Base-by-base conservation (phyloP, 2,888 invertebrate genomes). In the Volucella inflata region DNA sequence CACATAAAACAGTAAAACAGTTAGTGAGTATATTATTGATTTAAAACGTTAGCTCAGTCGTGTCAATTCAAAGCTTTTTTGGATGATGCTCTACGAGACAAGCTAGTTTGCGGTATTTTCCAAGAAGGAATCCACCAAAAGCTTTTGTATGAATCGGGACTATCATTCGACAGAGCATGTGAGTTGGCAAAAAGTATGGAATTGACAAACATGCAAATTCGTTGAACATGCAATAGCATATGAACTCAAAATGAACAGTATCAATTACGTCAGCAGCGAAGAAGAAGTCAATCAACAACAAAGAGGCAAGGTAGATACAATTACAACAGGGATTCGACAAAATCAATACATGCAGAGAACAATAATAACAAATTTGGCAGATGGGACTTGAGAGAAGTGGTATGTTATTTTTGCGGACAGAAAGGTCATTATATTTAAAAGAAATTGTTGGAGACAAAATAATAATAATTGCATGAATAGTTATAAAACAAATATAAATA, bases 151-250 rank as follows among this genome's bases (percentile, higher is more conserved):
- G 50, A 60, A 62, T 48, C 74, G 38, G 68, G 42, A 16, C 55
- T 80, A 3, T 70, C 59, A 50, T 81, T 75, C 55, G 72, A 78
- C 10, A 83, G 68, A n/a, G 64, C 83, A 38, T 65, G 67, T 42
- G 67, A 83, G 9, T 3, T 71, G 16, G 64, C 64, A 6, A 59
- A 57, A 71, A 44, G 55, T 6, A 76, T 70, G 46, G 72, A 72
- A n/a, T 50, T 60, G 68, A 67, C 53, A 38, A 64, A 64, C 38
- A 48, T 12, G 11, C 72, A 64, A 36, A n/a, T n/a, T 6, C 53
- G n/a, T 14, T 14, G 1, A 16, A 74, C 36, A 64, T 74, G 62
- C 11, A 55, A 51, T 42, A 36, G n/a, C 12, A 50, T 57, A n/a
- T 17, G 10, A 12, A 46, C 6, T 21, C 11, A 16, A 6, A n/a